Evolutionary conservation across 1,140 invertebrate genomes (phyloP).

Genomic region (Bemisia tabaci): DNA sequence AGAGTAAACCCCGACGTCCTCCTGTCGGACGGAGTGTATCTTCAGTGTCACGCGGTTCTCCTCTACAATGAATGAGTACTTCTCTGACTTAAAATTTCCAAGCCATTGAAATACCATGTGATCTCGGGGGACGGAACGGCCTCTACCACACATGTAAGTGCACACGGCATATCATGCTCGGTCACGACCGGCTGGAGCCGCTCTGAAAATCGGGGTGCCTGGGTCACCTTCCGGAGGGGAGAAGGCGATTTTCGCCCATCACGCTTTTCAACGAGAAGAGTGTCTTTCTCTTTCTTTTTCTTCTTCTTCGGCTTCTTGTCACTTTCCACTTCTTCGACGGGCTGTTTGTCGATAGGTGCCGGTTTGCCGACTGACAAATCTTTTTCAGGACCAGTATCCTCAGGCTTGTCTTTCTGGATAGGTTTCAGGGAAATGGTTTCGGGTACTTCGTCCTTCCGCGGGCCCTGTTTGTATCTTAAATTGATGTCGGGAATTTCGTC

Average conservation of each 20-base stretch:
- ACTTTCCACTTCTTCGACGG: slow-evolving; percentile 19
- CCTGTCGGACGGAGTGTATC: slow-evolving; percentile 44
- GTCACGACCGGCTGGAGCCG: slow-evolving; percentile 49
- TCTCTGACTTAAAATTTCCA: slow-evolving; percentile 46
- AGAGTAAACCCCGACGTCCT: slow-evolving; percentile 64
- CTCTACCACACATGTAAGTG: slow-evolving; percentile 50
- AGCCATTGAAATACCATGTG: slow-evolving; percentile 62
- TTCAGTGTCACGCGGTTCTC: slow-evolving; percentile 49
- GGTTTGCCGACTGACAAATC: slow-evolving; percentile 19
- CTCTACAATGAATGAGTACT: slow-evolving; percentile 41
- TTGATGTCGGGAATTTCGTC: slow-evolving; percentile 23
- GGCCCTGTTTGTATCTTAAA: slow-evolving; percentile 12
- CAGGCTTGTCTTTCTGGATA: slow-evolving; percentile 15
- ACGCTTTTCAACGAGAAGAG: slow-evolving; percentile 33
- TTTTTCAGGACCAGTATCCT: slow-evolving; percentile 8
- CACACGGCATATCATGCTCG: slow-evolving; percentile 42
- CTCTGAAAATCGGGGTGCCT: slow-evolving; percentile 52
- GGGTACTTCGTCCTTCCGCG: slow-evolving; percentile 15
- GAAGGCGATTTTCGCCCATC: slow-evolving; percentile 31
- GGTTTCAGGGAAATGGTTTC: slow-evolving; percentile 14
- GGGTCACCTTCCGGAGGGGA: slow-evolving; percentile 19
- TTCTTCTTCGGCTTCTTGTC: slow-evolving; percentile 16
- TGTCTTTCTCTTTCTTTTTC: slow-evolving; percentile 17
- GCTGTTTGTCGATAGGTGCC: slow-evolving; percentile 30
- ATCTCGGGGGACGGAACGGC: slow-evolving; percentile 53